Percentiles rank a stretch among this genome's conserved stretches.
phyloP scores from a whole-genome alignment of 2,888 invertebrate species.

The Apodemia zela region DNA sequence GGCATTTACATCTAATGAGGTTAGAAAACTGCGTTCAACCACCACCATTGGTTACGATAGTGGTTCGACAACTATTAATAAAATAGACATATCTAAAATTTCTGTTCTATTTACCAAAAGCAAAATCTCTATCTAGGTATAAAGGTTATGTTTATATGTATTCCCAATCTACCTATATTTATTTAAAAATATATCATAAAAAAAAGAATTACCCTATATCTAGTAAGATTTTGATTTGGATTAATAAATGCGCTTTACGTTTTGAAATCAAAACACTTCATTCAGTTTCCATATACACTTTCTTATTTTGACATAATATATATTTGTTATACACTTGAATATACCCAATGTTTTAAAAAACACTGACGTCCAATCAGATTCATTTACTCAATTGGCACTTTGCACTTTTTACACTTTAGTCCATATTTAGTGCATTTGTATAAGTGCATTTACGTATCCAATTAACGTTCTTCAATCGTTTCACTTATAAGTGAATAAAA shows the following conservation, averaged over 20 bases:
- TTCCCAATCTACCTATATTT: neutral
- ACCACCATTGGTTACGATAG: neutral
- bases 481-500: neutral
- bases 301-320: neutral
- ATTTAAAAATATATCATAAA: slow-evolving; percentile 4
- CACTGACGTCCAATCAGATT: slow-evolving; percentile 9
- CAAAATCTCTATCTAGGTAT: slow-evolving; percentile 5
- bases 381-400: slow-evolving; percentile 7
- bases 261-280: neutral
- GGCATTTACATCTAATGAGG: slow-evolving; percentile 11
- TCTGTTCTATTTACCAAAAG: neutral
- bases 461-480: neutral
- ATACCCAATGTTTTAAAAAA: neutral
- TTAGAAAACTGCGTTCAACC: slow-evolving; percentile 1
- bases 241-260: neutral
- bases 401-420: slow-evolving; percentile 10
- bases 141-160: neutral
- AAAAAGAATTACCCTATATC: slow-evolving; percentile 1
- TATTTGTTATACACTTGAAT: neutral
- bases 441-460: slow-evolving; percentile 3
- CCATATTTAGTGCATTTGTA: neutral
- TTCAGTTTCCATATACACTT: neutral
- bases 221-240: slow-evolving; percentile 11
- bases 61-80: neutral
- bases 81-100: slow-evolving; percentile 2